Base-by-base conservation (phyloP, 1,140 invertebrate species). In the Penaeus indicus region DNA sequence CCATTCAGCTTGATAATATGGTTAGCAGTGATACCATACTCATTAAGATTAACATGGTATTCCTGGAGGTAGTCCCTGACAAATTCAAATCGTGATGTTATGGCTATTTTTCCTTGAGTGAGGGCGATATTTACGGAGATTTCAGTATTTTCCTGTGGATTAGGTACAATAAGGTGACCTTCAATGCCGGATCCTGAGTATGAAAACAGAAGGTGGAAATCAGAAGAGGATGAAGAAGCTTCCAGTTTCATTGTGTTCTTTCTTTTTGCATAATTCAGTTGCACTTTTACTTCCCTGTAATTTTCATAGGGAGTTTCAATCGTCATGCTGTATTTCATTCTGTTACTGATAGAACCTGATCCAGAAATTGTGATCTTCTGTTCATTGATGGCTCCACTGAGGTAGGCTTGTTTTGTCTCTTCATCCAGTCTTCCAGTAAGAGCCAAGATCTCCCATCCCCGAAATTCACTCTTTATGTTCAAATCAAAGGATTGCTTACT, bases 401-500 rank as follows among this genome's bases (percentile, higher is more conserved):
- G 38, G 60, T 86, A 90, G 8, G 62, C 89, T 8, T 83, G 21
- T 2, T 67, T 8, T 19, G 84, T 75, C 11, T 86, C 79, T 27
- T 72, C n/a, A 61, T 90, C 84, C 4, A 90, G 89, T 47, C 60
- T 67, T 19, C 89, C 89, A 72, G 89, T 18, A 3, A 90, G 61
- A 42, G 88, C 80, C 62, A 89, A 72, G 25, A 87, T 79, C 62
- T 91, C 90, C 85, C 90, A 89, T 4, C 85, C 84, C n/a, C 85
- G 88, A 75, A 91, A 61, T 38, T 84, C 81, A 78, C 88, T 89
- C 25, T 89, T 77, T 13, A 91, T 27, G 42, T 85, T 89, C 78
- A 22, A n/a, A n/a, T n/a, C n/a, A n/a, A n/a, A n/a, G n/a, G n/a
- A n/a, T n/a, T n/a, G n/a, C n/a, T n/a, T n/a, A n/a, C n/a, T n/a